Evolutionary conservation across 2,888 invertebrate species (phyloP), one percentile per base, ranked within the genome.

Genomic region (Formica aserva): DNA sequence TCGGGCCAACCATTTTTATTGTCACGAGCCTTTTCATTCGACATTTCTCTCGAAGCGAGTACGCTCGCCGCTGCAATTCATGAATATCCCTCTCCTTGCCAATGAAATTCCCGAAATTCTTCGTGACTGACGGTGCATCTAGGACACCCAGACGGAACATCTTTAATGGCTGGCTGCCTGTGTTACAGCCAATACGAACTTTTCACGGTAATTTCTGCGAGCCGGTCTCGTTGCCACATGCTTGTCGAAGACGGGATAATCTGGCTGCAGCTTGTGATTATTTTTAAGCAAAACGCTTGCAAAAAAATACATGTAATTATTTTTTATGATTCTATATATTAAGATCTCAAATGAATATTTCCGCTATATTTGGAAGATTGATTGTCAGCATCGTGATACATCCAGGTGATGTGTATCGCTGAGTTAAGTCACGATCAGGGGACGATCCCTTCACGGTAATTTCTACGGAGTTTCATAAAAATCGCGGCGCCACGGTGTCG

Each of bases 1-100:
- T 83, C 88, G 85, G 85, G 90, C 90, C 89, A 89, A 83, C 78
- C 78, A 90, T 90, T 90, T 89, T 90, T 89, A 89, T 89, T 81
- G 90, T 88, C 82, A 69, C 84, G 80, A 74, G 76, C 45, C 84
- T 80, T 80, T 65, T 72, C 80, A 85, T 87, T 86, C 76, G 85
- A 89, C 89, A 82, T 87, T 80, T 87, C 85, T 76, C 67, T 83
- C 62, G 69, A 78, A 77, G 15, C 66, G 65, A 26, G 26, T 57
- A 77, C 88, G 77, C 45, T 62, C 65, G 85, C 45, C 45, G 62
- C 41, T 52, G 71, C 82, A 52, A 65, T 74, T 86, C 88, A 83
- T 87, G 90, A 89, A 88, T 89, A 89, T 85, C 86, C 69, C 69
- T 80, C 82, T 57, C 74, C 66, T 82, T 82, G 84, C 83, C 88